Evolutionary conservation across 2,797 vertebrate genomes (phyloP), one percentile per base, ranked within the genome.

Genomic region (Microctenopoma lineatum): DNA sequence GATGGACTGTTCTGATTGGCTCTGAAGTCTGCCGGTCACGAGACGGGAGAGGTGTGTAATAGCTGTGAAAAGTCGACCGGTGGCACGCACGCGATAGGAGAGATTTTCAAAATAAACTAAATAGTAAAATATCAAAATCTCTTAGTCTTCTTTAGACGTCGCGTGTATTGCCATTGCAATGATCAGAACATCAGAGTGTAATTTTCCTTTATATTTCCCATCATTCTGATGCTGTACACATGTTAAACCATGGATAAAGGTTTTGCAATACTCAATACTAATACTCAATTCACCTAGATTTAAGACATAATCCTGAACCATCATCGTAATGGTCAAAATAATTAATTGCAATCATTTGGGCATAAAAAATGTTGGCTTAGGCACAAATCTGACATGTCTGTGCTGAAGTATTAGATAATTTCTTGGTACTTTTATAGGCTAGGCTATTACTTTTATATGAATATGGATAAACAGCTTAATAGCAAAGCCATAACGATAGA

Each of bases 1-100:
- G 82, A 41, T 93, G 92, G 71, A 80, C 36, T 0, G 18, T 9
- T 48, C 67, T 86, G 84, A 94, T 92, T 94, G 93, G 93, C 66
- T 84, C 5, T 1, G 38, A 18, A 1, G 4, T 51, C 54, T 53
- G 16, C 57, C 59, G 62, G 70, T 84, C 87, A 89, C 86, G 59
- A 77, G 79, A 77, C 47, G 0, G 14, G 6, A 25, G 39, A 50
- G 73, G 70, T 42, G 79, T 69, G 81, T 66, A 68, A 7, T 2
- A 41, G 25, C 8, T 0, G 41, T 41, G 4, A 45, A 57, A 18
- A 2, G 60, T n/a, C 5, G 8, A 48, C n/a, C 27, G 59, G 54
- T 6, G 1, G 25, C 6, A 38, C 13, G 16, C 12, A 13, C 27
- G 0, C 10, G 8, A 1, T 27, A 1, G 32, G 1, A 9, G 12